Evolutionary conservation across 2,113 vertebrate species (phyloP).

Genomic region (Fregata magnificens): DNA sequence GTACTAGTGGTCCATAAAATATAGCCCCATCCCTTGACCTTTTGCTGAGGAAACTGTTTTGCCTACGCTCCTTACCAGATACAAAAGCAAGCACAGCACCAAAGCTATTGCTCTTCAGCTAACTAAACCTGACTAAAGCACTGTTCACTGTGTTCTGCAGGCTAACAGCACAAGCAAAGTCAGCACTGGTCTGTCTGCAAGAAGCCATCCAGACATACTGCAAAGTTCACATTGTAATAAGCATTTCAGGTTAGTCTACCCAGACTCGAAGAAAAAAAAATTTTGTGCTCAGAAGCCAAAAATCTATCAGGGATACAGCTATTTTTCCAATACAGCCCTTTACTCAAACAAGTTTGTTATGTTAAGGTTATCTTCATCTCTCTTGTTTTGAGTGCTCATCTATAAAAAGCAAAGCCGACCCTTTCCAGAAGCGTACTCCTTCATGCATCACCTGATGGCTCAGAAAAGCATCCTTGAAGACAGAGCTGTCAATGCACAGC

Average conservation of each 20-base stretch:
- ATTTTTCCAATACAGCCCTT: neutral
- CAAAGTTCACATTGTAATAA: neutral
- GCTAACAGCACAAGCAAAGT: neutral
- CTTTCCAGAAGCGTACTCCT: neutral
- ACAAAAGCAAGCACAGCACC: neutral
- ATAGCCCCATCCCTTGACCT: too few species aligned
- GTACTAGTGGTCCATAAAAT: too few species aligned
- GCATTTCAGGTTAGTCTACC: too few species aligned
- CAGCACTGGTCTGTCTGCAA: neutral
- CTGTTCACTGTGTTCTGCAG: accelerated
- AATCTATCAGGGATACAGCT: neutral
- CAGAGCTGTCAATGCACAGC: neutral
- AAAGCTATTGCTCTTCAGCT: neutral
- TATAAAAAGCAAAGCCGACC: neutral
- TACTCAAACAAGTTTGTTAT: neutral
- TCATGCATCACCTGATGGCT: neutral
- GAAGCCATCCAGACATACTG: neutral
- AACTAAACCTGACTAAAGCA: accelerated
- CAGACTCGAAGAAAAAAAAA: neutral
- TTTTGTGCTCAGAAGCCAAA: neutral
- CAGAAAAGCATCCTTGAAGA: neutral
- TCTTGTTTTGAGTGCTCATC: neutral
- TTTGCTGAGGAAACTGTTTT: neutral
- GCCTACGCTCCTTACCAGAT: accelerated
- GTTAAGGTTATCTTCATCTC: neutral